Conservation (phyloP, 2,797 vertebrate genomes). For the Coluber constrictor region DNA sequence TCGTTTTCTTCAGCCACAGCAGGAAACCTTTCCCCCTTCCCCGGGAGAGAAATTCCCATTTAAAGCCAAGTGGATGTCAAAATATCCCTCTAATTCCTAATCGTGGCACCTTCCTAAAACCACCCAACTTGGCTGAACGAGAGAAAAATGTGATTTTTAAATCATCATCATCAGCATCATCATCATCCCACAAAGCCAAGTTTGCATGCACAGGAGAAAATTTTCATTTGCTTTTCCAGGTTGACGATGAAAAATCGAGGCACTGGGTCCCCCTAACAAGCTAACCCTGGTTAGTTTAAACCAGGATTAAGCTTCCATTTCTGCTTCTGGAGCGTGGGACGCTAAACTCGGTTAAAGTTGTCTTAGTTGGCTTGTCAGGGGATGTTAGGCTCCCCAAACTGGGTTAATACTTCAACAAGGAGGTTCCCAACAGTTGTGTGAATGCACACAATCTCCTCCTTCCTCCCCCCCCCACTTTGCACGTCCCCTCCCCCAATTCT, state of each 20-base stretch:
- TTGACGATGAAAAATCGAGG: neutral
- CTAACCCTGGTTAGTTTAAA: neutral
- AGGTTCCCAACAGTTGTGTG: neutral
- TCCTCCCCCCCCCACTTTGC: neutral
- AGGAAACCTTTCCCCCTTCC: too few relatives aligned
- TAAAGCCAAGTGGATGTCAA: neutral
- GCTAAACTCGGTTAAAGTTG: neutral
- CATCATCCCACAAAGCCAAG: neutral
- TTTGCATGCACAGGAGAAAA: neutral
- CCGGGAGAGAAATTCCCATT: neutral
- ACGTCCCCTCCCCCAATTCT: neutral
- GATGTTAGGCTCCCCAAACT: neutral
- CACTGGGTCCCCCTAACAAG: neutral
- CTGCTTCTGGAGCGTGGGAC: neutral
- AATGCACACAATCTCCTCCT: neutral
- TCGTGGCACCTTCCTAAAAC: neutral
- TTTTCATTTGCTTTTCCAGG: neutral
- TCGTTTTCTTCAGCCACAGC: too few relatives aligned
- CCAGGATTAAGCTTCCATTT: neutral
- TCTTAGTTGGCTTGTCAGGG: neutral
- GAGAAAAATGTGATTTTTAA: neutral
- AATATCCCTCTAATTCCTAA: too few relatives aligned
- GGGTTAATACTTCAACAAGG: neutral
- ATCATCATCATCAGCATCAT: neutral
- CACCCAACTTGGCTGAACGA: neutral